Evolutionary conservation across 2,888 invertebrate genomes (phyloP).

Genomic region (Kryphioiulus occultus): DNA sequence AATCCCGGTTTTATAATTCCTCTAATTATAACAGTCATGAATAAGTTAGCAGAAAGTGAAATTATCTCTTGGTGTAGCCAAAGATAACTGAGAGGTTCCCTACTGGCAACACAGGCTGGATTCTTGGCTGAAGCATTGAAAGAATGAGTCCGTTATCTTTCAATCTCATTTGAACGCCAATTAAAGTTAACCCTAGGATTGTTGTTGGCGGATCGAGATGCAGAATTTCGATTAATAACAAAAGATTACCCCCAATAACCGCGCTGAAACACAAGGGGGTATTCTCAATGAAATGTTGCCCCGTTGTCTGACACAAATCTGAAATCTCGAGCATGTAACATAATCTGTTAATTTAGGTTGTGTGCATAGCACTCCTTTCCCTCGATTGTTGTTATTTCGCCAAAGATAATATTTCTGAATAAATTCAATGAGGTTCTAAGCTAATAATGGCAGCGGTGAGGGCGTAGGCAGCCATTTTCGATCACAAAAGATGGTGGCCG

Average conservation of each 20-base stretch:
- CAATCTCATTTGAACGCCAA: background rate
- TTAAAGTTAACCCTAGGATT: constrained; percentile 22
- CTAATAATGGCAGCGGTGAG: background rate
- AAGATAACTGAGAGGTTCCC: constrained; percentile 21
- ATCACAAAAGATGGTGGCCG: background rate
- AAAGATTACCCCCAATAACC: constrained; percentile 22
- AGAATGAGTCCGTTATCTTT: constrained; percentile 31
- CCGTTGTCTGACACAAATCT: constrained; percentile 15
- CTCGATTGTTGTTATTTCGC: background rate
- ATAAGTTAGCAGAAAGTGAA: constrained; percentile 18
- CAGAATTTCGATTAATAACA: constrained; percentile 6
- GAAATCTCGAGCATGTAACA: background rate
- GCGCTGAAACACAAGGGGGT: background rate
- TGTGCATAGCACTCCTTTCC: background rate
- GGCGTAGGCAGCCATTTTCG: background rate
- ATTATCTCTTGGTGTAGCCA: background rate
- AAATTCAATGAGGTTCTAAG: background rate
- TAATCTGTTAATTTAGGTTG: constrained; percentile 17
- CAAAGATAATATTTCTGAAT: constrained; percentile 1
- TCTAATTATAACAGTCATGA: background rate
- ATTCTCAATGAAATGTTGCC: background rate
- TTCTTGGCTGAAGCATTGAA: constrained; percentile 4
- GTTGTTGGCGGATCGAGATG: constrained; percentile 19
- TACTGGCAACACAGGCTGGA: constrained; percentile 22
- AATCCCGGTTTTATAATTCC: background rate